phyloP scores from a whole-genome alignment of 2,797 vertebrate species.

The Karalla daura region DNA sequence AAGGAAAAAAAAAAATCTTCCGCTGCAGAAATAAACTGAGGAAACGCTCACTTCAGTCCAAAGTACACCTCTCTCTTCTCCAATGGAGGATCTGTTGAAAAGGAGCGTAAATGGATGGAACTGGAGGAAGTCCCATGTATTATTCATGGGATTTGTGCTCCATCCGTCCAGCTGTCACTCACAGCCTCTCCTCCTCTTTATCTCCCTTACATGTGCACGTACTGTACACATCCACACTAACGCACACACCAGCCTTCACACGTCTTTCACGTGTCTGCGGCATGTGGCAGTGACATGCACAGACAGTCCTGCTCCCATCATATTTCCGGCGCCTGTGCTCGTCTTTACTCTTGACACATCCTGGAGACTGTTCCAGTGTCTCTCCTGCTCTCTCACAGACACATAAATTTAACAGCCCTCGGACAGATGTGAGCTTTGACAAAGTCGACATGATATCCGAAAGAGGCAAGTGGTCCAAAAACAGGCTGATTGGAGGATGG shows the following conservation, averaged over 20 bases:
- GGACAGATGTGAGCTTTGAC: background rate
- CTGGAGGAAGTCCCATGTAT: conserved; percentile 28
- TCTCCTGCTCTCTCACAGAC: conserved; percentile 2
- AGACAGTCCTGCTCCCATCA: conserved; percentile 7
- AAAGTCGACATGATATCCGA: background rate
- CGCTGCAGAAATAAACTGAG: conserved; percentile 44
- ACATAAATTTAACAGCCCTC: background rate
- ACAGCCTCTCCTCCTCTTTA: conserved; percentile 51
- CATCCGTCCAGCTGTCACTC: conserved; percentile 51
- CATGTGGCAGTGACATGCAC: background rate
- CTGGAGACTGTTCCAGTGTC: conserved; percentile 1
- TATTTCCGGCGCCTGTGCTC: conserved; percentile 18
- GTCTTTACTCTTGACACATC: conserved; percentile 1
- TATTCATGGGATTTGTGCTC: conserved; percentile 52
- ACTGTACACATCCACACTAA: conserved; percentile 8
- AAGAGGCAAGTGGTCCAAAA: too few relatives aligned
- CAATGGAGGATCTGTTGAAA: conserved; percentile 9
- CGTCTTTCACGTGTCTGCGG: background rate
- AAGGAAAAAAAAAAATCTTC: too few relatives aligned
- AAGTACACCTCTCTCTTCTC: conserved; percentile 41
- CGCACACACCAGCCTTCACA: conserved; percentile 3
- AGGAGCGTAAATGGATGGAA: conserved; percentile 38
- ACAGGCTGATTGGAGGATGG: too few relatives aligned
- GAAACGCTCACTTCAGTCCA: conserved; percentile 32
- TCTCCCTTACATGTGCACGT: conserved; percentile 25